phyloP scores from a whole-genome alignment of 1,140 invertebrate species.

The Penaeus indicus region DNA sequence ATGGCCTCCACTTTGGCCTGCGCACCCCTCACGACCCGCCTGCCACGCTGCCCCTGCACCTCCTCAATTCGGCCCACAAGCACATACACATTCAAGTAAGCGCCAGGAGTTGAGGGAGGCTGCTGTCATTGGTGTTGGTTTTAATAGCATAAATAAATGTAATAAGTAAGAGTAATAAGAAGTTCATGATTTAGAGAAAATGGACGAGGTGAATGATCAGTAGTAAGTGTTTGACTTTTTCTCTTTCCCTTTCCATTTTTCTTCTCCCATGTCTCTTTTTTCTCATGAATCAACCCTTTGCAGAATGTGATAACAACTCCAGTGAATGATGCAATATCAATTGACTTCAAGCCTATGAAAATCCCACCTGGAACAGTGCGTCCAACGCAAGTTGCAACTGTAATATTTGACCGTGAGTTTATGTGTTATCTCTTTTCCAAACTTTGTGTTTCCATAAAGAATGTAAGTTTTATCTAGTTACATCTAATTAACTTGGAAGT shows the following conservation, averaged over 20 bases:
- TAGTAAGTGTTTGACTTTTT: neutral
- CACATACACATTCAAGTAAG: slow-evolving; percentile 79
- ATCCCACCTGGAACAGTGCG: slow-evolving; percentile 77
- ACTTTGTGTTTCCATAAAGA: neutral
- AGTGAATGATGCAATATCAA: slow-evolving; percentile 75
- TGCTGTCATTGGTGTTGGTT: neutral
- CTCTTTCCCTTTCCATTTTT: neutral
- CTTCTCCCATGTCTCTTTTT: neutral
- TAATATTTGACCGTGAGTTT: slow-evolving; percentile 84
- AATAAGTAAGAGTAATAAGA: no score
- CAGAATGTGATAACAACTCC: slow-evolving; percentile 76
- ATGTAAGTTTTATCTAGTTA: no score
- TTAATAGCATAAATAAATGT: no score
- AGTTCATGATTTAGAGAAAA: no score
- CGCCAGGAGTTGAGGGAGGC: no score
- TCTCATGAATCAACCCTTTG: slow-evolving; percentile 42
- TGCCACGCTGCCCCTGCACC: slow-evolving; percentile 76
- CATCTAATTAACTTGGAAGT: no score
- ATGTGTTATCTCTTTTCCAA: neutral
- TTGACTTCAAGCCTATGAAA: slow-evolving; percentile 76
- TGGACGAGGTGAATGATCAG: no score
- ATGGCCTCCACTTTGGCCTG: slow-evolving; percentile 87
- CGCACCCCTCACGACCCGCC: slow-evolving; percentile 79
- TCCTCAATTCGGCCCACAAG: slow-evolving; percentile 82
- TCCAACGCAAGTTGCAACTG: slow-evolving; percentile 78